phyloP scores from a whole-genome alignment of 2,113 vertebrate genomes.

The Gymnocephalus cernua region DNA sequence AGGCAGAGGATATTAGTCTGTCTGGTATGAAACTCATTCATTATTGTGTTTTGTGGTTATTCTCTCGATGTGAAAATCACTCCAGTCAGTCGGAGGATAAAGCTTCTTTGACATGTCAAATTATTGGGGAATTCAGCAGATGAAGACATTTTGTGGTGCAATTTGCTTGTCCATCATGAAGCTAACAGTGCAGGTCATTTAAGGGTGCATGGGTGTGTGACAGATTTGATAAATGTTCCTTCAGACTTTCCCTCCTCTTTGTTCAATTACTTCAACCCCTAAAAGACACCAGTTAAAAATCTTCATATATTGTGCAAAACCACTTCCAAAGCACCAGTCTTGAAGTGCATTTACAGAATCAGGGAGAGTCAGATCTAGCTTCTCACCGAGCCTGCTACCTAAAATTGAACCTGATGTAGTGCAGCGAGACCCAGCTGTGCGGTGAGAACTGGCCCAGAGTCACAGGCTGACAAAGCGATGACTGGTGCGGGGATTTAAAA shows the following conservation, averaged over 20 bases:
- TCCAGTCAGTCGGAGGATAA: background rate
- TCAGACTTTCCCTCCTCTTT: background rate
- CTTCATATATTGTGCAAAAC: background rate
- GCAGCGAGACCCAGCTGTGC: constrained; percentile 31
- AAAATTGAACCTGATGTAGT: constrained; percentile 60
- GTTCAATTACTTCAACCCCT: background rate
- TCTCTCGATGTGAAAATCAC: constrained; percentile 30
- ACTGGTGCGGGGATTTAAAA: constrained; percentile 39
- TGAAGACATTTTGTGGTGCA: constrained; percentile 12
- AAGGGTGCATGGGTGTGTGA: background rate
- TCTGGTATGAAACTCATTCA: constrained; percentile 57
- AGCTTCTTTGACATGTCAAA: constrained; percentile 21
- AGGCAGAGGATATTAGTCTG: constrained; percentile 52
- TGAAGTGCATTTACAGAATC: constrained; percentile 21
- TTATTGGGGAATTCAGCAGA: constrained; percentile 11
- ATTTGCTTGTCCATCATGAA: constrained; percentile 31
- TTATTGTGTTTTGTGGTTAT: constrained; percentile 40
- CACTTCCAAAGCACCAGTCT: background rate
- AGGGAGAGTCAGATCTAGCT: background rate
- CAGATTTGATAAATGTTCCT: constrained; percentile 6
- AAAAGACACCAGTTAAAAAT: background rate
- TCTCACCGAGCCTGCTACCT: constrained; percentile 3
- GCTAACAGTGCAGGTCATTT: background rate
- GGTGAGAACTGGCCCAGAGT: constrained; percentile 48
- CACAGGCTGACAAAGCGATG: constrained; percentile 50